Percentiles rank a stretch among this genome's conserved stretches.
These are phyloP conservation scores for Erythrocercus mccallii DNA, from an alignment of 2,113 vertebrate genomes.

Conservation along the genomic window DNA sequence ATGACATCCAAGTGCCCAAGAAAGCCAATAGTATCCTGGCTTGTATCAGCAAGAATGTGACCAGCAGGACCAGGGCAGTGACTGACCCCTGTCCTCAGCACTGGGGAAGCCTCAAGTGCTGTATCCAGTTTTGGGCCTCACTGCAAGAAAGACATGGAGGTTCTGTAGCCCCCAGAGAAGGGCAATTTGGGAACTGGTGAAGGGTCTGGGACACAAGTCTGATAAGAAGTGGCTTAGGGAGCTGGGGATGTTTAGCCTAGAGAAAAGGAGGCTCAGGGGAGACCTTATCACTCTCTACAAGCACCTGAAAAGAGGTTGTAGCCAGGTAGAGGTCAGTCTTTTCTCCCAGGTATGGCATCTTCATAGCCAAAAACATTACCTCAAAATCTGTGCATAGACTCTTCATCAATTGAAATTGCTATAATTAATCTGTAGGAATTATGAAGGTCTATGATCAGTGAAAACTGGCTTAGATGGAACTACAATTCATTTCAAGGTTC, in stretches of 20 bases:
- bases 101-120: not conserved
- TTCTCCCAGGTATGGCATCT: not conserved
- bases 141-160: not conserved
- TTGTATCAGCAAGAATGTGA: not conserved
- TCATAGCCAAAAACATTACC: not conserved
- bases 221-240: not conserved
- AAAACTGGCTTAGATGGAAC: not conserved
- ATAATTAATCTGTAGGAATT: not conserved
- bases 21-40: not conserved
- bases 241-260: not conserved
- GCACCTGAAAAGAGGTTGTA: not conserved
- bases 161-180: not conserved
- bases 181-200: not conserved
- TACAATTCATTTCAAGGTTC: not conserved
- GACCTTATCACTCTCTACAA: not conserved
- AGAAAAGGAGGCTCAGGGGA: not conserved
- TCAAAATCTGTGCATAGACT: not conserved
- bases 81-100: not conserved
- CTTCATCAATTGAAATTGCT: slow-evolving; percentile 7
- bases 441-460: not conserved
- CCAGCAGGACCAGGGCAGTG: not conserved
- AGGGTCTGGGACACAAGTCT: not conserved
- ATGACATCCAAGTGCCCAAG: not conserved
- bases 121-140: not conserved
- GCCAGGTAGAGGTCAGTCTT: not conserved